Base-by-base conservation (phyloP, 2,113 vertebrate species). In the Silurus glanis region DNA sequence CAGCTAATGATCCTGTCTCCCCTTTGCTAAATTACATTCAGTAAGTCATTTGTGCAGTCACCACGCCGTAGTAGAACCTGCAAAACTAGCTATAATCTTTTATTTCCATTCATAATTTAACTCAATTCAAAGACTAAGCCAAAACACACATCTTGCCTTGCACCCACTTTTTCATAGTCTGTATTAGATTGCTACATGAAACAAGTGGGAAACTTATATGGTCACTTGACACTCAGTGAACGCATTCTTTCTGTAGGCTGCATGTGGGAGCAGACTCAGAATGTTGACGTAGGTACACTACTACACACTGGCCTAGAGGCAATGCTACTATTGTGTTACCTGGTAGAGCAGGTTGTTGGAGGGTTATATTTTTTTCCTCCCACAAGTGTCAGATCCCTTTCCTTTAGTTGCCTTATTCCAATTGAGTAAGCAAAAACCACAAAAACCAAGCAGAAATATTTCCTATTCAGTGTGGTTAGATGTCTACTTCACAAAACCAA, bases 1-100 rank as follows among this genome's bases (percentile, higher is more conserved):
- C n/a, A 59, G 76, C 25, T 86, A 88, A 88, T 86, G 47, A 83
- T 69, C 25, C 25, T 61, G 64, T 80, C 80, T 56, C 17, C 76
- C 49, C 5, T 58, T 71, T 49, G 76, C 75, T 69, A 85, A 80
- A 80, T 71, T 69, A 19, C 76, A 80, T 19, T 28, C 62, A 80
- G 28, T 85, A 64, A 85, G 59, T 47, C 62, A 78, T 49, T 78
- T 23, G 12, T 59, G n/a, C 19, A 58, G 83, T 19, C 64, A 85
- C 25, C 62, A 14, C 45, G 56, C 25, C 12, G 25, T 47, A 61
- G 78, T 17, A 80, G 67, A 74, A 49, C 12, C 51, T 71, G 69
- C 75, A 83, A 85, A 83, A 66, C 75, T 67, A 55, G 56, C 59
- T 84, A 4, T 74, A 74, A 75, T 66, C 21, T 81, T 88, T 84